Evolutionary conservation across 2,888 invertebrate genomes (phyloP).

Genomic region (Alitta virens): DNA sequence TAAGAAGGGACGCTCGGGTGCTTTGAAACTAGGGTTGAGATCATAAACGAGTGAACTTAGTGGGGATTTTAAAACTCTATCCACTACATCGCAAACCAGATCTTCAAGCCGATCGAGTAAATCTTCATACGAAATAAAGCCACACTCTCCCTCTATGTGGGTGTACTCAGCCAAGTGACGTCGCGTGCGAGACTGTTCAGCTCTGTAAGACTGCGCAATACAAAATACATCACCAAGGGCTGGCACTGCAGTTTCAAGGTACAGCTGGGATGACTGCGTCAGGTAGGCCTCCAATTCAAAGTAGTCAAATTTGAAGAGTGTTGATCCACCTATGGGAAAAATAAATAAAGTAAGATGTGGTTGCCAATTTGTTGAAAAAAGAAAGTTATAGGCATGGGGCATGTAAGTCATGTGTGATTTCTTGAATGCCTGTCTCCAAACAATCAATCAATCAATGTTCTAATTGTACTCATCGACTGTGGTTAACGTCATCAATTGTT

Average conservation of each 20-base stretch:
- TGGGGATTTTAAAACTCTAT: constrained; percentile 83
- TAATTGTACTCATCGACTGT: no score
- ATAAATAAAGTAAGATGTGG: background rate
- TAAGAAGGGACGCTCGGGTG: constrained; percentile 84
- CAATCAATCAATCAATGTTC: no score
- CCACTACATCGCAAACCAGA: constrained; percentile 90
- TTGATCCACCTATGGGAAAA: constrained; percentile 71
- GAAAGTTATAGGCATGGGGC: no score
- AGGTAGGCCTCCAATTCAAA: constrained; percentile 77
- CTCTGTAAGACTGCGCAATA: constrained; percentile 95
- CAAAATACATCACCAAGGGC: constrained; percentile 88
- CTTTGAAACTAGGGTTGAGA: constrained; percentile 85
- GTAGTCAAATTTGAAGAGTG: constrained; percentile 77
- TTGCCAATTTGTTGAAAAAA: no score
- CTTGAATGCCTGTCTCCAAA: no score
- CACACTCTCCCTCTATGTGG: constrained; percentile 94
- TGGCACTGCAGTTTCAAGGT: constrained; percentile 87
- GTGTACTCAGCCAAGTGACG: constrained; percentile 96
- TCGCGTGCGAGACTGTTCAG: constrained; percentile 93
- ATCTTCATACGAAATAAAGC: constrained; percentile 90
- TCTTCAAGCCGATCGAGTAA: constrained; percentile 86
- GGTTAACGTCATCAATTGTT: no score
- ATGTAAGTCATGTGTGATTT: no score
- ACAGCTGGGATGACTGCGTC: constrained; percentile 97
- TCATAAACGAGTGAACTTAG: constrained; percentile 80